Base-by-base conservation (phyloP, 23 tunicate genomes). In the Ascidia mentula region DNA sequence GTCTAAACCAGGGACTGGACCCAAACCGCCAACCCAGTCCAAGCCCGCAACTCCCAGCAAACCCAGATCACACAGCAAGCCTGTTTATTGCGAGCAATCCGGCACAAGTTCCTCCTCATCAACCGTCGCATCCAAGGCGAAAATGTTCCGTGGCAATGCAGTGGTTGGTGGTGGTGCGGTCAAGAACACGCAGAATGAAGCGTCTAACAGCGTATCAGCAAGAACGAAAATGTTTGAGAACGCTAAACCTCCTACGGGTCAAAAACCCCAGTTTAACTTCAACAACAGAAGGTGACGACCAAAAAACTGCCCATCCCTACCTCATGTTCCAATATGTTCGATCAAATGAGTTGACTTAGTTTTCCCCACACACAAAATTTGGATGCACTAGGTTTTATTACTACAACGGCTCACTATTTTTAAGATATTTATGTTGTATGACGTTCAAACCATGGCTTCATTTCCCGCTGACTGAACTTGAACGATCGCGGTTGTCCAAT, bases 251-350 rank as follows among this genome's bases (percentile, higher is more conserved):
- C 65, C 65, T 3, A 53, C 65, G 7, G 65, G 65, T 3, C 65
- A 20, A 3, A 53, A 53, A 53, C 65, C 65, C 12, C n/a, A n/a
- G n/a, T n/a, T n/a, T n/a, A n/a, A n/a, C n/a, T n/a, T n/a, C n/a
- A n/a, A n/a, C n/a, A n/a, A 53, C 65, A 53, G 65, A 53, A 53
- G 65, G 24, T 53, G 13, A 53, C 65, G 13, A 53, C 65, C 65
- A 3, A 9, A 6, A 26, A 6, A 53, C 65, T 5, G 13, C 1
- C 65, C n/a, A 9, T 26, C 4, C 65, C 13, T 53, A 3, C 65
- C 13, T 5, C 65, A 9, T 53, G 22, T 9, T 53, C 28, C 65
- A 26, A 53, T 20, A 53, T 9, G 7, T n/a, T 3, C 13, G 65
- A 53, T 53, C 65, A 53, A 53, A 53, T 53, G 65, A 20, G 22